Evolutionary conservation across 2,888 invertebrate genomes (phyloP).

Genomic region (Pheosia tremula): DNA sequence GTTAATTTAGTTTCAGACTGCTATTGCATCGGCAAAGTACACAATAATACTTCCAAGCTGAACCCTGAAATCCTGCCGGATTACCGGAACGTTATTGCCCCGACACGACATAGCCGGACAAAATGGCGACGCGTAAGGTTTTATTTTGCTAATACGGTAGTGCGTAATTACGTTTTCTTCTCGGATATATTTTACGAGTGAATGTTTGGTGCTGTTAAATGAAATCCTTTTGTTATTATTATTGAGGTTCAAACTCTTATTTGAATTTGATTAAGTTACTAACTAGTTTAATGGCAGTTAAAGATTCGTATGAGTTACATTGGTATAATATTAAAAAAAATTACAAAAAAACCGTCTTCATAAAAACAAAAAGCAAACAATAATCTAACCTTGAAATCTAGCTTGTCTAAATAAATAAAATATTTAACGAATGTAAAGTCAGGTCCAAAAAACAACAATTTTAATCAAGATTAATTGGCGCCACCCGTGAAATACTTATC

Average conservation of each 20-base stretch:
- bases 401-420: too few species aligned
- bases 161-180: slow-evolving; percentile 51
- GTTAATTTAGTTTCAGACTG: slow-evolving; percentile 61
- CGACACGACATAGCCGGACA: slow-evolving; percentile 40
- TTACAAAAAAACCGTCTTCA: too few species aligned
- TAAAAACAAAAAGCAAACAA: too few species aligned
- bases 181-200: slow-evolving; percentile 20
- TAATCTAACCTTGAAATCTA: too few species aligned
- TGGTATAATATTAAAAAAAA: too few species aligned
- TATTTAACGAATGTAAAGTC: too few species aligned
- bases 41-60: slow-evolving; percentile 54
- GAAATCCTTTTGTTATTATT: slow-evolving; percentile 46
- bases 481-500: too few species aligned
- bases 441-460: too few species aligned
- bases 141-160: slow-evolving; percentile 62
- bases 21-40: slow-evolving; percentile 56
- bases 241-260: background rate
- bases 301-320: too few species aligned
- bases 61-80: slow-evolving; percentile 58
- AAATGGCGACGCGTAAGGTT: slow-evolving; percentile 51
- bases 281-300: too few species aligned
- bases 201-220: slow-evolving; percentile 8
- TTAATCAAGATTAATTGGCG: too few species aligned
- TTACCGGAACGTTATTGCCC: slow-evolving; percentile 70
- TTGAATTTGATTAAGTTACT: background rate